Conservation (phyloP, 2,888 invertebrate genomes). For the Phengaris arion region DNA sequence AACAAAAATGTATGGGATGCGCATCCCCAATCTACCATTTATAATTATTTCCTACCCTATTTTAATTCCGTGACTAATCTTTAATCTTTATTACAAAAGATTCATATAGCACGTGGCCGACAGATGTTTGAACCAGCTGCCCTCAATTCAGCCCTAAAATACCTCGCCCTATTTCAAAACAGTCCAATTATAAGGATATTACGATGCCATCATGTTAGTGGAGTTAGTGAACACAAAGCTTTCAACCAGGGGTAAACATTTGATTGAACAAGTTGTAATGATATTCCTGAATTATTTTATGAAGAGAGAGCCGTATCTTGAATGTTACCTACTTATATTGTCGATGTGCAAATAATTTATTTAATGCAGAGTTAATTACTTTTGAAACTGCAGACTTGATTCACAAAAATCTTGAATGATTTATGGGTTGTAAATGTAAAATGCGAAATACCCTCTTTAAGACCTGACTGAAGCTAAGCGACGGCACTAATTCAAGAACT, state of each 20-base stretch:
- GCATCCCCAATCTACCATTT: neutral
- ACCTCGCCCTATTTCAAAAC: constrained; percentile 21
- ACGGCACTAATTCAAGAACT: too few relatives aligned
- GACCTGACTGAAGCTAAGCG: too few relatives aligned
- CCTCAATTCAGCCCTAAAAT: constrained; percentile 10
- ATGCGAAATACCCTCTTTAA: too few relatives aligned
- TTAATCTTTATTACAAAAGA: constrained; percentile 27
- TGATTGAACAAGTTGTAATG: neutral
- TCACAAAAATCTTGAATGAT: too few relatives aligned
- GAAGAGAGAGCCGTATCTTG: neutral
- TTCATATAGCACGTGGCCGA: constrained; percentile 57
- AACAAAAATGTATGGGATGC: too few relatives aligned
- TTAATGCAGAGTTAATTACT: neutral
- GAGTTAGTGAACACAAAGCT: neutral
- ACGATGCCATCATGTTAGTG: neutral
- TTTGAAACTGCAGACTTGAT: too few relatives aligned
- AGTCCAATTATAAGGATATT: constrained; percentile 2
- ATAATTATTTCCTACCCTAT: neutral
- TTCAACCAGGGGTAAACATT: neutral
- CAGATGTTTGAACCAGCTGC: constrained; percentile 54
- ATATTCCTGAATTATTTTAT: neutral
- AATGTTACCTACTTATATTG: neutral
- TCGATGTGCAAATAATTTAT: neutral
- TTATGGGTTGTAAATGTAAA: too few relatives aligned
- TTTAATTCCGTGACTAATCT: neutral